Conservation (phyloP, 2,113 vertebrate genomes). For the Eurystomus gularis region DNA sequence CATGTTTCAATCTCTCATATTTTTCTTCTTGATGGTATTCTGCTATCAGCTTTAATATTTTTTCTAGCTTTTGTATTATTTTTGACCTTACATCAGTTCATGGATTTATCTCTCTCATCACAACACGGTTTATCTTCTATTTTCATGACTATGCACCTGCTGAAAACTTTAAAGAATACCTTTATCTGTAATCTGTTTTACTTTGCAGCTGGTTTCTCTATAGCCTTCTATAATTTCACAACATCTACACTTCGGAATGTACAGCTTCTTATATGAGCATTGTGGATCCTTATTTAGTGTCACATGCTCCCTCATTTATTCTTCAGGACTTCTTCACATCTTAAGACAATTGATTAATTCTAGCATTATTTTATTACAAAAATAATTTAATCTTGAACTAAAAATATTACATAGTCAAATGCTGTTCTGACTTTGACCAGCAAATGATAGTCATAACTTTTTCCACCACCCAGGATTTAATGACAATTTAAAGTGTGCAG, state of each 20-base stretch:
- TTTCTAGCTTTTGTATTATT: background rate
- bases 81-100: background rate
- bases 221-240: background rate
- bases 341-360: background rate
- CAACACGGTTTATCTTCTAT: background rate
- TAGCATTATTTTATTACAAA: background rate
- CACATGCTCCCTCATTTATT: background rate
- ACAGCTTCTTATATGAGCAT: background rate
- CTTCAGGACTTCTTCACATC: background rate
- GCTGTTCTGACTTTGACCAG: background rate
- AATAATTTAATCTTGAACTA: background rate
- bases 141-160: background rate
- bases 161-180: background rate
- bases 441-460: background rate
- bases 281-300: background rate
- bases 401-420: background rate
- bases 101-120: background rate
- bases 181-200: background rate
- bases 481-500: background rate
- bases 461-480: background rate
- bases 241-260: background rate
- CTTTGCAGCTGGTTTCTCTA: background rate
- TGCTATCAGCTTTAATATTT: background rate
- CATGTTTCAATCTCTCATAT: background rate
- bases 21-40: background rate